Evolutionary conservation across 2,113 vertebrate genomes (phyloP).

Genomic region (Chroicocephalus ridibundus): DNA sequence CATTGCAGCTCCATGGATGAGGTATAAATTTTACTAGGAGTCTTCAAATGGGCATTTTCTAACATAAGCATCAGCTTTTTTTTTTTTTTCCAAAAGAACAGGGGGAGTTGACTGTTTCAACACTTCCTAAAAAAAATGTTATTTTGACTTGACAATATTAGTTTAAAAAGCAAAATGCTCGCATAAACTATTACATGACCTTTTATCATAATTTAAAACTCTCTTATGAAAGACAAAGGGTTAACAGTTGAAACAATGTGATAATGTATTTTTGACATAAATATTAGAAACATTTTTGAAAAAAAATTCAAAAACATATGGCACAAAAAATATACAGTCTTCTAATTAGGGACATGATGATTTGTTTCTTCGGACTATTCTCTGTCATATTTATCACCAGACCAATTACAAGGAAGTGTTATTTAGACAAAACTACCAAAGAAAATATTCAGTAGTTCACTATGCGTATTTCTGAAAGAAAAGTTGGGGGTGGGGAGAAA

Average conservation of each 20-base stretch:
- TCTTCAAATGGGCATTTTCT: background rate
- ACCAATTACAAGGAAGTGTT: background rate
- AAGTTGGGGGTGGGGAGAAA: fast-evolving
- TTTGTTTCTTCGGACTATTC: background rate
- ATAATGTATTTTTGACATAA: background rate
- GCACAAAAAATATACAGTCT: fast-evolving
- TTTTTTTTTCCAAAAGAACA: background rate
- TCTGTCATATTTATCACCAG: background rate
- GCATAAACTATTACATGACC: fast-evolving
- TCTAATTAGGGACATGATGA: background rate
- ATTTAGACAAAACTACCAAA: background rate
- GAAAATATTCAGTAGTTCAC: background rate
- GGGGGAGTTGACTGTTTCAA: background rate
- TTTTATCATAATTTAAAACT: background rate
- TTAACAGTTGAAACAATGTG: background rate
- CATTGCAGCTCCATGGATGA: background rate
- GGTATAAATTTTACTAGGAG: background rate
- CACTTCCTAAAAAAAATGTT: background rate
- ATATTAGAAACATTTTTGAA: background rate
- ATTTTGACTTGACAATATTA: background rate
- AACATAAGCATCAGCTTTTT: background rate
- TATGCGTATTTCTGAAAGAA: background rate
- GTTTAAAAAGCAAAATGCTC: background rate
- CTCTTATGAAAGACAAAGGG: background rate
- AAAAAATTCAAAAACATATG: background rate